Conservation (phyloP, 2,888 invertebrate genomes). For the Troides aeacus region DNA sequence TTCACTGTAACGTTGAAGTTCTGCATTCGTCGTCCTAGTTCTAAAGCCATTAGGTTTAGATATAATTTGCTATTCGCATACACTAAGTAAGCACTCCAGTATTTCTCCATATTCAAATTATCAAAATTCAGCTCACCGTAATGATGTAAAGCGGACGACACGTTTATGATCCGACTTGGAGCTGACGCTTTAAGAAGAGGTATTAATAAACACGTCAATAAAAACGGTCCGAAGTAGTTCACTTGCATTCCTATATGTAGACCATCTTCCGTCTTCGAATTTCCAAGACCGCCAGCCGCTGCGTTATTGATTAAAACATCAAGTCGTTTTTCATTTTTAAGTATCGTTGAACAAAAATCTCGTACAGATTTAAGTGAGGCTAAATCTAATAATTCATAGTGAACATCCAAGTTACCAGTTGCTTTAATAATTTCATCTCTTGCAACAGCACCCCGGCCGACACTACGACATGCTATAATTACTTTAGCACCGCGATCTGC, state of each 20-base stretch:
- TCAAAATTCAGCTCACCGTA: constrained; percentile 69
- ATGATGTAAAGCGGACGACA: constrained; percentile 81
- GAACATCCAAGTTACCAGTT: constrained; percentile 61
- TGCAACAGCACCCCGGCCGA: constrained; percentile 59
- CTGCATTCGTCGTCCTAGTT: constrained; percentile 79
- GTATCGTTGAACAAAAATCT: constrained; percentile 78
- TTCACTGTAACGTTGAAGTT: constrained; percentile 84
- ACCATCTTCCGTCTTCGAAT: constrained; percentile 82
- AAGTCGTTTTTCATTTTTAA: constrained; percentile 69
- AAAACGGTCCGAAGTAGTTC: constrained; percentile 86
- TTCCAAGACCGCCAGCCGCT: constrained; percentile 71
- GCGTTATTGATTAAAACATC: constrained; percentile 82
- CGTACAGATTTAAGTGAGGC: constrained; percentile 71
- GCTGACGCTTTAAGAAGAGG: constrained; percentile 77
- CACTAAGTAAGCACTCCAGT: constrained; percentile 73
- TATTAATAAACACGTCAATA: constrained; percentile 83
- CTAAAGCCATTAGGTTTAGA: constrained; percentile 82
- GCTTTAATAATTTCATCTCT: constrained; percentile 60
- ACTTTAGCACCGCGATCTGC: constrained; percentile 74
- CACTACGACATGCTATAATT: constrained; percentile 74
- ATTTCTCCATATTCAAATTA: constrained; percentile 74
- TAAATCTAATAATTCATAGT: constrained; percentile 64
- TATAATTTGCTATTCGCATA: constrained; percentile 82
- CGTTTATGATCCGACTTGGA: constrained; percentile 82
- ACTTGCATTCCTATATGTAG: constrained; percentile 85